Base-by-base conservation (phyloP, 2,888 invertebrate genomes). In the Panorpa germanica region DNA sequence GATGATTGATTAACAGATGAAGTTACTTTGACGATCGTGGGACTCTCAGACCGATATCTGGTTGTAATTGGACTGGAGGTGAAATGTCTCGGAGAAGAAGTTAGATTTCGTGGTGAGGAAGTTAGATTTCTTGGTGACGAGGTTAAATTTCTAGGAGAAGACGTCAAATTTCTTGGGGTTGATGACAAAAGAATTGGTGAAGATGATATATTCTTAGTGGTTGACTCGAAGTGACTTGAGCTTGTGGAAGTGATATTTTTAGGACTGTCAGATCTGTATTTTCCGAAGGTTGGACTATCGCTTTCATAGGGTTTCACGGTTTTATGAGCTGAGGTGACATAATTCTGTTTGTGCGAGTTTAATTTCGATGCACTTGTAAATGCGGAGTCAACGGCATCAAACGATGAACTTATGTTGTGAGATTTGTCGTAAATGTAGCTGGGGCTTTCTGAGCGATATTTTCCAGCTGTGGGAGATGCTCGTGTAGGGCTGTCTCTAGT, bases 21-120 rank as follows among this genome's bases (percentile, higher is more conserved):
- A 7, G 32, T 22, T 5, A 32, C 32, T 20, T 15, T 10, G 24
- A 28, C 27, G n/a, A 55, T 49, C 11, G 55, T 53, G 21, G n/a
- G 28, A 32, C 53, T 54, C 38, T 55, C 55, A 4, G 55, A 45
- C 15, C 55, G 52, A 34, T 53, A 47, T 34, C 31, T 37, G 33
- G 26, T 29, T 9, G 12, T 22, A 14, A 25, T 17, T 25, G 25
- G 9, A 49, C 44, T 5, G 53, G 53, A 34, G 53, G 53, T 11
- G 47, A 47, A 27, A 65, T 42, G 58, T 43, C 24, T 61, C 60
- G 41, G 63, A 37, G 39, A 63, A 39, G 43, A 63, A 47, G 47
- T 61, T 49, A 34, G 60, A 53, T 47, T 66, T 58, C 24, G 55
- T 48, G 44, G 68, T 47, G 51, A 68, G 52, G 31, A 61, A 55